A percentile compares a stretch with the other conserved stretches of the same genome.
Conservation (phyloP, 2,888 invertebrate genomes). For the Antitype chi region DNA sequence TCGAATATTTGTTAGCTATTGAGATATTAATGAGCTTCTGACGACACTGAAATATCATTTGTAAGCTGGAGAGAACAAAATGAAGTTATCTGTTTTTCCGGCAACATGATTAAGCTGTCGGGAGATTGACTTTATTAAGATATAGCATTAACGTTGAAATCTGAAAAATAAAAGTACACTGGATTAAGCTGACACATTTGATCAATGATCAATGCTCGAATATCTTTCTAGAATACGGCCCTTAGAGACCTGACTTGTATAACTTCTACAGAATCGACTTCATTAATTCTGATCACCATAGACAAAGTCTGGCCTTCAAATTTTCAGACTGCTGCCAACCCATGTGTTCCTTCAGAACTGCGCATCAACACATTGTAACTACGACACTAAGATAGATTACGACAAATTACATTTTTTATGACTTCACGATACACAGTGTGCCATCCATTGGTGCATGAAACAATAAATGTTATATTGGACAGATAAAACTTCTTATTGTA, state of each 20-base stretch:
- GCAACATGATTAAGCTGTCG: not conserved
- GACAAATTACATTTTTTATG: slow-evolving; percentile 58
- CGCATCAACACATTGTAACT: slow-evolving; percentile 4
- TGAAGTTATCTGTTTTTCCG: not conserved
- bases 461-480: slow-evolving; percentile 69
- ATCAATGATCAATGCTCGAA: not conserved
- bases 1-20: not conserved
- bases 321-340: slow-evolving; percentile 24
- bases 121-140: not conserved
- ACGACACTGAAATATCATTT: not conserved
- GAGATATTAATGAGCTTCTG: not conserved
- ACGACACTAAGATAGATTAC: slow-evolving; percentile 28
- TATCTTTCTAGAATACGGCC: not conserved
- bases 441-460: slow-evolving; percentile 56
- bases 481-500: slow-evolving; percentile 73
- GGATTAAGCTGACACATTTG: not conserved
- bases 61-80: slow-evolving; percentile 2
- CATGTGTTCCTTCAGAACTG: slow-evolving; percentile 19
- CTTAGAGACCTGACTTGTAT: not conserved
- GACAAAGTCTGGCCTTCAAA: slow-evolving; percentile 31
- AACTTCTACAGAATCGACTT: slow-evolving; percentile 6
- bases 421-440: slow-evolving; percentile 50
- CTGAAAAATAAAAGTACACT: not conserved
- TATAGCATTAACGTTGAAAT: not conserved
- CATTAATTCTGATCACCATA: not conserved